Conservation (phyloP, 2,113 vertebrate species). For the Platycercus adscitus region DNA sequence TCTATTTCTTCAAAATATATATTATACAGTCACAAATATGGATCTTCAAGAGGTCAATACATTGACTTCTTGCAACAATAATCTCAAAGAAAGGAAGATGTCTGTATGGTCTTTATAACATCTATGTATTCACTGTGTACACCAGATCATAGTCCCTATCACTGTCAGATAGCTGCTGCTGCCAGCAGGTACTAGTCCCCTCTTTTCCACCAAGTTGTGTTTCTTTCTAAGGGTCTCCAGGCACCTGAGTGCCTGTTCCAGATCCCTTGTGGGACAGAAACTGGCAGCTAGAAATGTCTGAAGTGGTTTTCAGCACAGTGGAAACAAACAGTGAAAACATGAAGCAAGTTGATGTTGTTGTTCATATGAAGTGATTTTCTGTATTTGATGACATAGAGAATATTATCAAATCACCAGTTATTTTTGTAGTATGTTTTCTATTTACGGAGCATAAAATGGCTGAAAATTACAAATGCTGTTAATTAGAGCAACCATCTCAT, state of each 20-base stretch:
- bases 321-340: not conserved
- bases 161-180: not conserved
- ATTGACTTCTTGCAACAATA: not conserved
- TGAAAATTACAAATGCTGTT: not conserved
- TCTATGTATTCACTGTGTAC: not conserved
- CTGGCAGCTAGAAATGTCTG: not conserved
- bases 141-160: rapidly evolving
- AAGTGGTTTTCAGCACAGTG: not conserved
- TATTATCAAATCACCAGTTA: not conserved
- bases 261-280: not conserved
- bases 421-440: not conserved
- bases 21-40: not conserved
- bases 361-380: not conserved
- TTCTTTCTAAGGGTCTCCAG: not conserved
- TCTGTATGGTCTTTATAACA: not conserved
- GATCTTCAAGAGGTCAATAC: not conserved
- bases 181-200: too few species aligned
- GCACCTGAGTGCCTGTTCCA: not conserved
- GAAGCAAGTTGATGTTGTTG: not conserved
- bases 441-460: not conserved
- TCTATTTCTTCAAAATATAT: not conserved
- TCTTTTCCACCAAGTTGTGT: not conserved
- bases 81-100: not conserved
- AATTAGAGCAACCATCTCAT: not conserved
- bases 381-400: not conserved